Evolutionary conservation across 1,140 invertebrate genomes (phyloP), one percentile per base, ranked within the genome.

Genomic region (Papilio glaucus): DNA sequence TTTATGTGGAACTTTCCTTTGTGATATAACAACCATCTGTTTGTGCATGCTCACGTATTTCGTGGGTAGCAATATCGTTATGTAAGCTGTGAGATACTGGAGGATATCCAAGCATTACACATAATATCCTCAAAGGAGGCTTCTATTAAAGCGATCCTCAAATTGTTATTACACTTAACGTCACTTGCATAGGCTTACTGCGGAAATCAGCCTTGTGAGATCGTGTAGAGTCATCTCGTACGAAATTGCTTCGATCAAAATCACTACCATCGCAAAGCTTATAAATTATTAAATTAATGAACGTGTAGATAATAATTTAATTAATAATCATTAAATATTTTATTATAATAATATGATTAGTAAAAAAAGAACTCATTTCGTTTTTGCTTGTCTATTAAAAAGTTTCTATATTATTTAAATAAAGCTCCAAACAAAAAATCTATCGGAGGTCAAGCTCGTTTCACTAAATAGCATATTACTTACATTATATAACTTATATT

Each of bases 101-200:
- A 13, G 45, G 45, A 69, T 53, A 69, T 33, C 67, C 45, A n/a
- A 62, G 42, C 67, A 69, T 53, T 69, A 69, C 41, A 45, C 45
- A 53, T 69, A 69, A 69, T 69, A 69, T 53, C 33, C 42, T 69
- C 67, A 69, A 69, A 69, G 67, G 67, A 69, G 42, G 67, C 67
- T 69, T 53, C 41, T 69, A 69, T 33, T 69, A 49, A 69, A 67
- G 63, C 67, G 67, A 53, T 69, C 67, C 42, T 53, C 67, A 69
- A 69, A 69, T 69, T 69, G 67, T 69, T 69, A 69, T 69, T 69
- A 45, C 67, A 69, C 67, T 69, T 69, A 69, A 69, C 67, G 67
- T 69, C 67, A 69, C 67, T 69, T 69, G 67, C 67, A 69, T 69
- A 69, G 67, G 67, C 67, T 69, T 69, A 69, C 67, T 69, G 67